Evolutionary conservation across 2,113 vertebrate genomes (phyloP).

Genomic region (Melanerpes aurifrons): DNA sequence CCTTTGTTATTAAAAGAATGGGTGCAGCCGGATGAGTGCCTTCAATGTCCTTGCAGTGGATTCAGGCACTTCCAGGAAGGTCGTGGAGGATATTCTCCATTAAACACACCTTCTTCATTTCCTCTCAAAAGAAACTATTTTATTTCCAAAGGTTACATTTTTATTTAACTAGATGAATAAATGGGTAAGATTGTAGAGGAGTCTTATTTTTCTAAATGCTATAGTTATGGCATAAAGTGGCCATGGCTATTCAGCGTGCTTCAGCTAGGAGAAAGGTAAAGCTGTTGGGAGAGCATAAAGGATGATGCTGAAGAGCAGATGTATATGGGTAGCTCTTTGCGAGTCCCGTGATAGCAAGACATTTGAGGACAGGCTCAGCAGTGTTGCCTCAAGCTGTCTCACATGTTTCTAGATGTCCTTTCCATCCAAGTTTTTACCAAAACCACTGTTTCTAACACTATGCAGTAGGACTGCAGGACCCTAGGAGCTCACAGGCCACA

Average conservation of each 20-base stretch:
- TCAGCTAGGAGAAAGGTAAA: background rate
- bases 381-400: background rate
- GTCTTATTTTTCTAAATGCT: constrained; percentile 29
- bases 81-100: background rate
- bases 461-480: background rate
- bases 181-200: background rate
- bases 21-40: background rate
- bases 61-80: background rate
- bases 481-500: background rate
- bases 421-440: background rate
- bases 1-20: background rate
- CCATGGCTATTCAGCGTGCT: background rate
- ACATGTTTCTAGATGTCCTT: background rate
- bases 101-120: background rate
- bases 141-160: background rate
- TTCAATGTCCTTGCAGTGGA: background rate
- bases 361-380: background rate
- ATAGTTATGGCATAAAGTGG: background rate
- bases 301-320: background rate
- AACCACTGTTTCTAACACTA: constrained; percentile 3
- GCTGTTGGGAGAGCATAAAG: background rate
- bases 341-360: background rate
- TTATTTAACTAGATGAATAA: background rate
- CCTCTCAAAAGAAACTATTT: background rate
- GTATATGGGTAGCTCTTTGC: background rate